Evolutionary conservation across 2,888 invertebrate genomes (phyloP).

Genomic region (Phragmatobia fuliginosa): DNA sequence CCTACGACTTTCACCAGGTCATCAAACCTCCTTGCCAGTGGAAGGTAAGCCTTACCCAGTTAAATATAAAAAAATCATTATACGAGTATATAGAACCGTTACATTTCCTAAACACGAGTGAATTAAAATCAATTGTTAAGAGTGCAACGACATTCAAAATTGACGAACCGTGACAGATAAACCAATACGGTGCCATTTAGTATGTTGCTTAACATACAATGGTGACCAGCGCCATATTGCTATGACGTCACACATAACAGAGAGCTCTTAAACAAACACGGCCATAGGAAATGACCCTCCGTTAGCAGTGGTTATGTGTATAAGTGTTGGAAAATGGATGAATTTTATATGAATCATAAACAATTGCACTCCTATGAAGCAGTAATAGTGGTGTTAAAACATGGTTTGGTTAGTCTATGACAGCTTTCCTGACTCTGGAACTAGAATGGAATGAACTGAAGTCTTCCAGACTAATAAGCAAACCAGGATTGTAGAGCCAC

Average conservation of each 20-base stretch:
- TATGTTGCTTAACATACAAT: constrained; percentile 15
- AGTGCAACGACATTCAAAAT: constrained; percentile 15
- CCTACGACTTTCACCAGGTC: no score
- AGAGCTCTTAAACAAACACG: constrained; percentile 12
- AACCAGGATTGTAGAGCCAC: no score
- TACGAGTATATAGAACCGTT: not conserved
- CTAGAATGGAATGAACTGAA: no score
- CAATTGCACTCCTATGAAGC: not conserved
- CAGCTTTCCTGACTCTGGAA: no score
- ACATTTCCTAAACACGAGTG: not conserved
- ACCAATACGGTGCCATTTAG: constrained; percentile 11
- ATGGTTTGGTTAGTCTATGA: not conserved
- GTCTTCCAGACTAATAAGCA: no score
- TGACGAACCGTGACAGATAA: constrained; percentile 3
- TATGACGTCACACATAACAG: constrained; percentile 14
- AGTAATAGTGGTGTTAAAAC: not conserved
- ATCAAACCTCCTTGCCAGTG: no score
- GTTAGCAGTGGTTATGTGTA: not conserved
- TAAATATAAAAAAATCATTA: no score
- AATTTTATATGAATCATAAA: not conserved
- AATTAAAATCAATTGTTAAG: not conserved
- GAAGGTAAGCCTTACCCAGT: no score
- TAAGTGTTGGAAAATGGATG: not conserved
- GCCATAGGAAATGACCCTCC: not conserved
- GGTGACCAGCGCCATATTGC: constrained; percentile 8